A percentile compares a stretch with the other conserved stretches of the same genome.
Conservation (phyloP, 2,888 invertebrate genomes). For the Eulithis testata region DNA sequence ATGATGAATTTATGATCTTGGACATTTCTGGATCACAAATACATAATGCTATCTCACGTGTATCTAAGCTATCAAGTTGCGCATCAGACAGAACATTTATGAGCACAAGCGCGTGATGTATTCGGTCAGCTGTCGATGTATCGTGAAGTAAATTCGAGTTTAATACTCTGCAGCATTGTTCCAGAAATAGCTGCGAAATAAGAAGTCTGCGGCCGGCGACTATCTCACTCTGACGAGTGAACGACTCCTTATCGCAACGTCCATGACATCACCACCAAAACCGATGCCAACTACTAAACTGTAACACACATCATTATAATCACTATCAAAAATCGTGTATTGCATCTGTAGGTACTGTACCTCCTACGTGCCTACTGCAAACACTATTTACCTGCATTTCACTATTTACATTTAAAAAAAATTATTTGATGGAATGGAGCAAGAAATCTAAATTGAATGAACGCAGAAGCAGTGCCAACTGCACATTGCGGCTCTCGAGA, state of each 20-base stretch:
- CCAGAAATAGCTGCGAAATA: constrained; percentile 64
- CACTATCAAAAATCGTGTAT: constrained; percentile 39
- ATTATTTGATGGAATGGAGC: constrained; percentile 1
- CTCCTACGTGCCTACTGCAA: too few species aligned
- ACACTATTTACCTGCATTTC: too few species aligned
- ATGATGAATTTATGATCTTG: too few species aligned
- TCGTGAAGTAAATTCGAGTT: constrained; percentile 54
- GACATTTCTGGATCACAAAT: not conserved
- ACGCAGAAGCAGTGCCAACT: constrained; percentile 8
- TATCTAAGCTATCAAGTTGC: constrained; percentile 9
- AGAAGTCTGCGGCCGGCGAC: constrained; percentile 45
- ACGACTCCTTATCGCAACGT: constrained; percentile 74
- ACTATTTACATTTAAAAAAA: not conserved
- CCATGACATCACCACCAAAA: constrained; percentile 67
- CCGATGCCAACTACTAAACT: constrained; percentile 62
- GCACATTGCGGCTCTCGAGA: constrained; percentile 12
- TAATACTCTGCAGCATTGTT: constrained; percentile 64
- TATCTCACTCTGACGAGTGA: constrained; percentile 68
- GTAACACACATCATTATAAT: constrained; percentile 41
- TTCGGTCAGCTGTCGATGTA: constrained; percentile 58
- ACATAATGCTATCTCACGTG: not conserved
- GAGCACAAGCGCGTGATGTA: constrained; percentile 21
- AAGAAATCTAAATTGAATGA: not conserved
- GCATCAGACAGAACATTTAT: constrained; percentile 9
- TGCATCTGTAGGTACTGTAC: not conserved